Base-by-base conservation (phyloP, 2,113 vertebrate species). In the Pogonocichla stellata region DNA sequence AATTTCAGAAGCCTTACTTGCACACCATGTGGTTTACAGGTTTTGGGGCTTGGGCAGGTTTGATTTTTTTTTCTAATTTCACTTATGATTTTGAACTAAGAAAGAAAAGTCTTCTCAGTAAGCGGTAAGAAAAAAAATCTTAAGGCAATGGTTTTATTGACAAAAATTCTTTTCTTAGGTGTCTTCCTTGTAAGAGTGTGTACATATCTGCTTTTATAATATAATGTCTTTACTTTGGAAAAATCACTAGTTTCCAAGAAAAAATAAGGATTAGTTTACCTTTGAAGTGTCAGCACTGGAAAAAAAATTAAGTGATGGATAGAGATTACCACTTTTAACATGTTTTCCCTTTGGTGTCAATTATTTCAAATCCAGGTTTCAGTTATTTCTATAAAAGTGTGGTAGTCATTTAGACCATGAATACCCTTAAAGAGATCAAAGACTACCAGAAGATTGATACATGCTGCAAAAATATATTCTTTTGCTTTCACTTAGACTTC, bases 361-460 rank as follows among this genome's bases (percentile, higher is more conserved):
- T 98, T 98, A 98, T 97, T 98, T 97, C 94, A 97, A 98, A 97
- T 95, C 72, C 94, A 95, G 57, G 91, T 96, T 97, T 96, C 67
- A 93, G 69, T 94, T 96, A 97, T 97, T 98, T 97, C 92, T 98
- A 18, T 92, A 94, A 96, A 96, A 97, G 89, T 85, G 57, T 92
- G 87, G 74, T 95, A 90, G 92, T 95, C 97, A 97, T 97, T 98
- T 97, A 96, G 88, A 97, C 78, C 56, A 96, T 94, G 92, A 96
- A 96, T 93, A 96, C 67, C 81, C 93, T 97, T 97, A 93, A 95
- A 94, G 83, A 97, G 92, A 98, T 97, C 96, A 98, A 98, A 98
- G 92, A 64, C 81, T 95, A 89, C 90, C 64, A 94, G 86, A 97
- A 97, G 92, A 97, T 88, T 96, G 95, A 96, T 92, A 77, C 86